Evolutionary conservation across 2,888 invertebrate genomes (phyloP).

Genomic region (Bellardia pandia): DNA sequence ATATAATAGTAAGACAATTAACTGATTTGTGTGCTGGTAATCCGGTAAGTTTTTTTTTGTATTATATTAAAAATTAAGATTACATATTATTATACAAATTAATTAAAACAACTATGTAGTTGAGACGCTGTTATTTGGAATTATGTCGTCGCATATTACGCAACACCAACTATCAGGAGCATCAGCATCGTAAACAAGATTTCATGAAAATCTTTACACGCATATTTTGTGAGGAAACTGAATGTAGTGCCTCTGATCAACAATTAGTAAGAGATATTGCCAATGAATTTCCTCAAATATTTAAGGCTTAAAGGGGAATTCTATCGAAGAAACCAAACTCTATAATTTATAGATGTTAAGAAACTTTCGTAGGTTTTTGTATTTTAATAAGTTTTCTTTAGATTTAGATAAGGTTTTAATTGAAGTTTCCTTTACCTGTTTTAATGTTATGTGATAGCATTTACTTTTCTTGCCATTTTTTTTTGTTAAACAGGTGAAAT

Average conservation of each 20-base stretch:
- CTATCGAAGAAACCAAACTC: neutral
- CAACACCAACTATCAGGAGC: conserved; percentile 92
- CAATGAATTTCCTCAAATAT: conserved; percentile 92
- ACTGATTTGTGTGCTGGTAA: conserved; percentile 95
- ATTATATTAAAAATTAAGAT: no score
- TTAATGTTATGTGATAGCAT: conserved; percentile 40
- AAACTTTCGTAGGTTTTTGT: neutral
- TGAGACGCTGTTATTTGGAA: conserved; percentile 91
- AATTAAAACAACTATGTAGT: conserved; percentile 84
- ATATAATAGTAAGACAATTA: conserved; percentile 95
- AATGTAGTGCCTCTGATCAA: conserved; percentile 90
- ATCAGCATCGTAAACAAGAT: conserved; percentile 92
- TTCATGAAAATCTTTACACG: conserved; percentile 93
- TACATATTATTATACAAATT: neutral
- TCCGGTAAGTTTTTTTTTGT: conserved; percentile 85
- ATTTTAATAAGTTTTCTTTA: conserved; percentile 5
- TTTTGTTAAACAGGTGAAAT: conserved; percentile 14
- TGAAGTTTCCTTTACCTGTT: neutral
- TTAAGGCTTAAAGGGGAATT: conserved; percentile 86
- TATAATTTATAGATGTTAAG: conserved; percentile 18
- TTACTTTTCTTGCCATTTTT: conserved; percentile 4
- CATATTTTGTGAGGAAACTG: conserved; percentile 93
- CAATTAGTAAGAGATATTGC: conserved; percentile 91
- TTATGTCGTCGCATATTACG: conserved; percentile 92
- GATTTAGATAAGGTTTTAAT: neutral